Evolutionary conservation across 2,113 vertebrate species (phyloP).

Genomic region (Ranitomeya variabilis): DNA sequence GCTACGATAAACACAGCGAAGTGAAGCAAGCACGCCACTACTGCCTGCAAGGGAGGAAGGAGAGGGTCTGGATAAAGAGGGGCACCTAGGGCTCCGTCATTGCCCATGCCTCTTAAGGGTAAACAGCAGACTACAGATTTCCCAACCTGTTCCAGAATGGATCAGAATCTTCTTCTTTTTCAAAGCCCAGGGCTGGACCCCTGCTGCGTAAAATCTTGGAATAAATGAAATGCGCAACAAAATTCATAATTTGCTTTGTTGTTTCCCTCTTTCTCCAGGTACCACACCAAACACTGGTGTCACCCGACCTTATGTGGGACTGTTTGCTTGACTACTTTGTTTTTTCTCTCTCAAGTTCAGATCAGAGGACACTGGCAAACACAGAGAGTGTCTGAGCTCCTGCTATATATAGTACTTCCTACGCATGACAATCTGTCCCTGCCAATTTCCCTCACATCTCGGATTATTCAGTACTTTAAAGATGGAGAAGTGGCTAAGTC

Average conservation of each 20-base stretch:
- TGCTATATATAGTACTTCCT: slow-evolving; percentile 74
- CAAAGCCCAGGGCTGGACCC: slow-evolving; percentile 64
- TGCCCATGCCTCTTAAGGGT: slow-evolving; percentile 44
- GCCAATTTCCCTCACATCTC: slow-evolving; percentile 69
- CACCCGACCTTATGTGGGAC: neutral
- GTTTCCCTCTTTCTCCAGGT: neutral
- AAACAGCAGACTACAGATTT: slow-evolving; percentile 51
- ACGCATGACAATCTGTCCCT: slow-evolving; percentile 67
- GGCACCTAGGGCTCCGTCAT: slow-evolving; percentile 59
- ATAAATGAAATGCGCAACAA: slow-evolving; percentile 86
- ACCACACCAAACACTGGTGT: neutral
- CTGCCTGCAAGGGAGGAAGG: slow-evolving; percentile 65
- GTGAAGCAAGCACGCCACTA: slow-evolving; percentile 71
- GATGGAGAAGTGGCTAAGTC: slow-evolving; percentile 62
- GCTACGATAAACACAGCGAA: slow-evolving; percentile 67
- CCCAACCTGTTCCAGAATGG: slow-evolving; percentile 96
- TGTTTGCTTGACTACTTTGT: neutral
- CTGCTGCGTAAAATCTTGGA: slow-evolving; percentile 77
- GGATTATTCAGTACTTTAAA: slow-evolving; percentile 64
- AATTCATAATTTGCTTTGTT: slow-evolving; percentile 76
- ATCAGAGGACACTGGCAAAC: slow-evolving; percentile 33
- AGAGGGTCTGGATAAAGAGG: slow-evolving; percentile 57
- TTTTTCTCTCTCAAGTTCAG: neutral
- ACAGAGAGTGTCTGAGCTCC: slow-evolving; percentile 55
- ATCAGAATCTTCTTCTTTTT: slow-evolving; percentile 83